Conservation (phyloP, 2,797 vertebrate species). For the Allobates femoralis region DNA sequence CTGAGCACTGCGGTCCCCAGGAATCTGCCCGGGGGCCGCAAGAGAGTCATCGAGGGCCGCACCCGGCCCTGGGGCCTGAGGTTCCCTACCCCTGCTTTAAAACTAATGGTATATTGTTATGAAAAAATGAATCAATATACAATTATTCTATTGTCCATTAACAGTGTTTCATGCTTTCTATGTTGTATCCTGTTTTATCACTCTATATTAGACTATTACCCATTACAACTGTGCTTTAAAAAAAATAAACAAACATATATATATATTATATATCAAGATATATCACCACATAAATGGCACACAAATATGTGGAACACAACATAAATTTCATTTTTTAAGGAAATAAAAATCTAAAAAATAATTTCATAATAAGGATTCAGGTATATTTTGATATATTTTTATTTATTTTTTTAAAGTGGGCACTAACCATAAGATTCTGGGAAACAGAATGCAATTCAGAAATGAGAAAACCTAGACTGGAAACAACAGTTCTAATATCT, state of each 20-base stretch:
- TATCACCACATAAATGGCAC: background rate
- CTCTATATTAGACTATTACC: background rate
- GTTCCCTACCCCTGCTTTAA: too few relatives aligned
- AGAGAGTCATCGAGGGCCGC: too few relatives aligned
- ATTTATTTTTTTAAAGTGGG: constrained; percentile 1
- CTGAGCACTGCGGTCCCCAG: too few relatives aligned
- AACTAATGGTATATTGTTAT: too few relatives aligned
- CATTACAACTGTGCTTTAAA: background rate
- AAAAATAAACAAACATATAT: too few relatives aligned
- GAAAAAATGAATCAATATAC: too few relatives aligned
- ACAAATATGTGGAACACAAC: background rate
- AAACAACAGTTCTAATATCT: constrained; percentile 77
- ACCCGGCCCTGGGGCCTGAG: too few relatives aligned
- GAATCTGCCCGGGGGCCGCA: too few relatives aligned
- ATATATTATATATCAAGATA: too few relatives aligned
- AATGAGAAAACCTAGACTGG: constrained; percentile 86
- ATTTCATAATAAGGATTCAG: background rate
- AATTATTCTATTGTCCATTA: too few relatives aligned
- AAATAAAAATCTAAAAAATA: background rate
- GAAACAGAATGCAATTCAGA: constrained; percentile 84
- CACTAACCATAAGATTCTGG: constrained; percentile 85
- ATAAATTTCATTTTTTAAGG: background rate
- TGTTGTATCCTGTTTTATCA: background rate
- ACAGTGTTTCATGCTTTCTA: too few relatives aligned
- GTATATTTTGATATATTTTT: background rate